Base-by-base conservation (phyloP, 2,888 invertebrate species). In the Cyclophora albipunctata region DNA sequence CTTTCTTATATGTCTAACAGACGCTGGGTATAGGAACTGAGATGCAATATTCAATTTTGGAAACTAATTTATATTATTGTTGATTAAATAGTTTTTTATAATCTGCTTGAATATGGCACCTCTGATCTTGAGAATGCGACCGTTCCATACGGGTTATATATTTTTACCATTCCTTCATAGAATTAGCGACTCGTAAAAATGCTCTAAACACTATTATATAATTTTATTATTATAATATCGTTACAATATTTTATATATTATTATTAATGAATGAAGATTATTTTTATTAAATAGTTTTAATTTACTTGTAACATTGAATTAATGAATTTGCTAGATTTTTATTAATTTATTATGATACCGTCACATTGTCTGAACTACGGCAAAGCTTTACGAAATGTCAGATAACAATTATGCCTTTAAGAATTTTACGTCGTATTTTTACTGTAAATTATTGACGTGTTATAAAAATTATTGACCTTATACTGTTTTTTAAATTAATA, bases 101-200 rank as follows among this genome's bases (percentile, higher is more conserved):
- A 66, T 76, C 7, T 73, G 69, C 77, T 78, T 75, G 73, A 79
- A 77, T 63, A 81, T 74, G 78, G 69, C 66, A 74, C 72, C 82
- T 69, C 80, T 69, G 80, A 84, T 81, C 84, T 86, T 83, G 84
- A 87, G 85, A 86, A 79, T 85, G 85, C 74, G 84, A 86, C 86
- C 85, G 81, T 78, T 75, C 73, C 73, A 67, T 75, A 75, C 69
- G 70, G 69, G 5, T 5, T 37, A 37, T 37, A 37, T 67, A 69
- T 62, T 67, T 69, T 74, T 71, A 73, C 75, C 81, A 70, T 73
- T 82, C 86, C 82, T 78, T 84, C 83, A 84, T 84, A 86, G 85
- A 86, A 86, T 79, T 78, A 85, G 85, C 86, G 85, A 86, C 77
- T 76, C 81, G 82, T 82, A 78, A 80, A 82, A 80, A 78, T 78